A percentile compares a stretch with the other conserved stretches of the same genome.
Evolutionary conservation across 2,113 vertebrate genomes (phyloP).

Genomic region (Glaucidium brasilianum): DNA sequence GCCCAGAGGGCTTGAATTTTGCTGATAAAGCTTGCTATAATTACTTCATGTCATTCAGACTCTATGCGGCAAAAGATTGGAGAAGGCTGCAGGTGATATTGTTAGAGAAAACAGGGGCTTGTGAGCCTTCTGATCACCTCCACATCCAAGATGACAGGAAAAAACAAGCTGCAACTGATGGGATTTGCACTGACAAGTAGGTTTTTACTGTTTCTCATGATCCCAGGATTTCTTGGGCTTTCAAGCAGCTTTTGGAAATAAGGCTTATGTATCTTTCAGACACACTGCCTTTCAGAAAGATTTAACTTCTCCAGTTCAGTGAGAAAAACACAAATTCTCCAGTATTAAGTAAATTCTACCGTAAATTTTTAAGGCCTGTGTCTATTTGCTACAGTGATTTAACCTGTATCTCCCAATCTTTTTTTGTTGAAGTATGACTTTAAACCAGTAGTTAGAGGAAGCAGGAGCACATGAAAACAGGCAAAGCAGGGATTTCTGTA

Average conservation of each 20-base stretch:
- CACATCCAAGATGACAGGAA: background rate
- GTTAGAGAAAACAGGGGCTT: background rate
- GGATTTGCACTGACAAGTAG: background rate
- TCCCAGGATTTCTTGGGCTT: background rate
- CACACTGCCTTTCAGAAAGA: background rate
- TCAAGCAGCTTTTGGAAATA: constrained; percentile 6
- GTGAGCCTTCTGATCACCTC: background rate
- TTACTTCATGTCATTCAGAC: constrained; percentile 13
- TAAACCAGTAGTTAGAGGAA: background rate
- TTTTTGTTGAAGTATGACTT: background rate
- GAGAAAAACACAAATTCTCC: background rate
- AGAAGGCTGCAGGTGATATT: background rate
- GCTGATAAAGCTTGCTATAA: constrained; percentile 30
- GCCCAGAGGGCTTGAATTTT: constrained; percentile 19
- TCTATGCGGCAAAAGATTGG: background rate
- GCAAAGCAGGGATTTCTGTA: background rate
- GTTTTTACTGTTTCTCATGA: background rate
- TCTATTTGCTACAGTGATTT: background rate
- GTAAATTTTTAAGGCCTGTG: background rate
- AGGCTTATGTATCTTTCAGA: background rate
- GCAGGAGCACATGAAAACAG: background rate
- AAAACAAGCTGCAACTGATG: background rate
- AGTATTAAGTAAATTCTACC: background rate
- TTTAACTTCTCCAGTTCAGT: background rate
- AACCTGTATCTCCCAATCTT: background rate